Base-by-base conservation (phyloP, 2,113 vertebrate genomes). In the Clarias gariepinus region DNA sequence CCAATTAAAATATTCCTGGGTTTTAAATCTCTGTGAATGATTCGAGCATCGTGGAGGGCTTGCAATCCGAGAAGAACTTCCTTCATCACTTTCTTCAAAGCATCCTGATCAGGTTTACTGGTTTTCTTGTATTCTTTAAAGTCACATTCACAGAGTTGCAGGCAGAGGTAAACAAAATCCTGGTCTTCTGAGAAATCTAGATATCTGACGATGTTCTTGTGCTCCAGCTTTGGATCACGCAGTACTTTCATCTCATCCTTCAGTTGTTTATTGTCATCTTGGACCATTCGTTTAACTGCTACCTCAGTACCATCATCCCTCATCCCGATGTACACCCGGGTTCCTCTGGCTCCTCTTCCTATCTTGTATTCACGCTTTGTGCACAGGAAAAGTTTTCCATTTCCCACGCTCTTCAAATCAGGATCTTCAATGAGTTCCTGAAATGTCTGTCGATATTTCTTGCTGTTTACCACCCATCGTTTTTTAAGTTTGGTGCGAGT, bases 1-100 rank as follows among this genome's bases (percentile, higher is more conserved):
- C 87, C 87, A n/a, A 88, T 85, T 73, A 88, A 81, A 81, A 88
- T 36, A 68, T 85, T 88, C n/a, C 1, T 6, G n/a, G 87, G 84
- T 63, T 88, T 88, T 68, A 88, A 19, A 30, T 88, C 87, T 2
- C 87, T 60, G 47, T 88, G 84, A 36, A 88, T 76, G 58, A 88
- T 84, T 3, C 0, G 21, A 52, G 25, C 52, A 6, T 0, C 0
- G 58, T 88, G 87, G 52, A 88, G 87, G 55, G 21, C 47, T 60
- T 68, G 1, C 33, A 88, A 73, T 16, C 87, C 79, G 19, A 58
- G 23, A 41, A 85, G 69, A 23, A 85, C 30, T 15, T 88, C 87
- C 52, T 64, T 21, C 16, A 47, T 52, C 5, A 85, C 10, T 69
- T 77, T 77, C 60, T 71, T 82, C 16, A 76, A 58, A 21, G 58